Base-by-base conservation (phyloP, 2,113 vertebrate genomes). In the Pionites leucogaster region DNA sequence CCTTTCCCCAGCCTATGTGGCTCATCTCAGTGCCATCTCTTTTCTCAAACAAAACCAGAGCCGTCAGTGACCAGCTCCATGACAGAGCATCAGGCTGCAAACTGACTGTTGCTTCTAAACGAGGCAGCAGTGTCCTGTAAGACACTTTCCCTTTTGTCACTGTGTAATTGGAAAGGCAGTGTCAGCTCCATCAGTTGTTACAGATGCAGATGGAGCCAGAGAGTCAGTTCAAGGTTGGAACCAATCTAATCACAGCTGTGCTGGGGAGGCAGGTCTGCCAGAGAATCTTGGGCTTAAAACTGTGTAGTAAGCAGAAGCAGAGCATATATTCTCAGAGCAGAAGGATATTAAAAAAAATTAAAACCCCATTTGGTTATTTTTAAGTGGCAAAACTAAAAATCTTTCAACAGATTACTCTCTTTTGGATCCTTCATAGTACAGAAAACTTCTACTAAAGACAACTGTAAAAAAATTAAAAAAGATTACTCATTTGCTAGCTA, bases 191-290 rank as follows among this genome's bases (percentile, higher is more conserved):
- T 81, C 31, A 42, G 24, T 93, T 71, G 53, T 76, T 94, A 90
- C 6, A 47, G 52, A 85, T 80, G 86, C 83, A 74, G 91, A 78
- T 39, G 74, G 81, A 96, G 52, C 68, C 78, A 47, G 37, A 86
- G 44, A 95, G 49, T 52, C 95, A 63, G 69, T 47, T 47, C 50
- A 57, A 83, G 75, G 37, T 22, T 90, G 47, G n/a, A 62, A 67
- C 55, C 53, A 77, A 88, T 92, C 64, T 94, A 57, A 78, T 82
- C 95, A 88, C 25, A 80, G 76, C 88, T 86, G 70, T 35, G 70
- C 80, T 90, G 90, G 84, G 37, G 33, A 59, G 77, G 74, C 71
- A 93, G 46, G n/a, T 92, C 87, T 91, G 85, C 81, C 91, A 67
- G 74, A 68, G 57, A 92, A 81, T 70, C 52, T 78, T 88, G 41